These are phyloP conservation scores for Orchesella cincta DNA, from an alignment of 1,140 invertebrate species.

Conservation along the genomic window DNA sequence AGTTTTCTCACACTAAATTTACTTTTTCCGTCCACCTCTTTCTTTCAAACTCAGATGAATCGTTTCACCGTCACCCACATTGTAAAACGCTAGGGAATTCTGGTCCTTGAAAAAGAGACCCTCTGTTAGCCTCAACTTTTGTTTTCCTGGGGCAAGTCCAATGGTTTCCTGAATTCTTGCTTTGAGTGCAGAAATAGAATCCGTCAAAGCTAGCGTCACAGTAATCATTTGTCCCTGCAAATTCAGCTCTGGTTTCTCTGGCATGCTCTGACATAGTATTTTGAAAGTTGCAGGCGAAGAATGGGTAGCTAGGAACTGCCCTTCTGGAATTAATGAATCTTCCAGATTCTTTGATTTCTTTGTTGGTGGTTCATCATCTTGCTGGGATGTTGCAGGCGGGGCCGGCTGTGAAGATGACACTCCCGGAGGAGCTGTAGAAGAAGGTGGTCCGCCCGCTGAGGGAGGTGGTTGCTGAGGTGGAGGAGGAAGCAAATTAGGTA, in stretches of 20 bases:
- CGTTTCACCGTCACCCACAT: constrained; percentile 78
- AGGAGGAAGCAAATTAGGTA: constrained; percentile 34
- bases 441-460: constrained; percentile 29
- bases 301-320: constrained; percentile 73
- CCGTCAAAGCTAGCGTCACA: constrained; percentile 75
- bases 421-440: constrained; percentile 43
- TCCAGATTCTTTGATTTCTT: constrained; percentile 85
- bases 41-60: constrained; percentile 93
- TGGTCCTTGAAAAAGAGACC: constrained; percentile 98
- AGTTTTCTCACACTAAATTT: no score
- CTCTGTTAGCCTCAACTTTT: constrained; percentile 92
- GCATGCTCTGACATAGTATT: constrained; percentile 73
- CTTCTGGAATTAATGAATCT: constrained; percentile 87
- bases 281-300: constrained; percentile 72
- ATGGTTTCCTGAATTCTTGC: constrained; percentile 83
- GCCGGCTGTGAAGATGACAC: constrained; percentile 3
- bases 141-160: constrained; percentile 94
- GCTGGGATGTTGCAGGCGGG: constrained; percentile 40
- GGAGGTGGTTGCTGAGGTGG: constrained; percentile 48
- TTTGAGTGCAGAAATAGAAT: constrained; percentile 83
- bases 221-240: constrained; percentile 87
- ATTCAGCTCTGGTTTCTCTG: constrained; percentile 94
- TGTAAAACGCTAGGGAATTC: constrained; percentile 93
- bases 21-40: constrained; percentile 96
- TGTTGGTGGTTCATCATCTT: constrained; percentile 78